phyloP scores from a whole-genome alignment of 2,888 invertebrate species.

The Melikaiella ostensackeni region DNA sequence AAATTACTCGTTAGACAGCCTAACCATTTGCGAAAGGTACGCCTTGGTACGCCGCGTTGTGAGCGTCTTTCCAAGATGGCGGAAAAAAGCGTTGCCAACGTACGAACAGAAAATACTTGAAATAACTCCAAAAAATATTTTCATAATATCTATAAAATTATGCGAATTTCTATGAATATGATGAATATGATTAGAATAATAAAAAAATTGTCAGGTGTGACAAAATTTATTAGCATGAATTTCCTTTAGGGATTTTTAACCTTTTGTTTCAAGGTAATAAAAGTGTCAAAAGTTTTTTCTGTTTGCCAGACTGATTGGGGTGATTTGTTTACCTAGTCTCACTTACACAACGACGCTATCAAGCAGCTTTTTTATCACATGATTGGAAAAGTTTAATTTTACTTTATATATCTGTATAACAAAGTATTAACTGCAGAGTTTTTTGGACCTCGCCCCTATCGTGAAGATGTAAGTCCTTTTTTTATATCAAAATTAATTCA shows the following conservation, averaged over 20 bases:
- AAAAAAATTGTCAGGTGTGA: neutral
- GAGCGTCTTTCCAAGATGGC: constrained; percentile 63
- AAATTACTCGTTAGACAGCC: constrained; percentile 53
- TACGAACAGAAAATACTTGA: constrained; percentile 58
- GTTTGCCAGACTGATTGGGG: neutral
- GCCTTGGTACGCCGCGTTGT: constrained; percentile 64
- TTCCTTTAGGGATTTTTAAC: neutral
- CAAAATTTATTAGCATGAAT: neutral
- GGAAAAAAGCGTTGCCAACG: constrained; percentile 51
- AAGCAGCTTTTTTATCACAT: neutral
- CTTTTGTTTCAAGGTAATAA: neutral
- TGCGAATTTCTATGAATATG: neutral
- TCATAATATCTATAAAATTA: neutral
- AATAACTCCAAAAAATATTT: constrained; percentile 63
- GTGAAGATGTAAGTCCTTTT: constrained; percentile 1
- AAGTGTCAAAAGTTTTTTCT: neutral
- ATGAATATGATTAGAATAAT: neutral
- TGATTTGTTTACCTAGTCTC: neutral
- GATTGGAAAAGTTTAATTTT: neutral
- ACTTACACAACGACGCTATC: neutral
- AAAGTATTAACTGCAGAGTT: neutral
- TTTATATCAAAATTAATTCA: neutral
- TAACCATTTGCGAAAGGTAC: constrained; percentile 56
- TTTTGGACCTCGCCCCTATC: neutral
- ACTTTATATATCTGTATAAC: neutral